phyloP scores from a whole-genome alignment of 2,113 vertebrate genomes.

The Rhombomys opimus region DNA sequence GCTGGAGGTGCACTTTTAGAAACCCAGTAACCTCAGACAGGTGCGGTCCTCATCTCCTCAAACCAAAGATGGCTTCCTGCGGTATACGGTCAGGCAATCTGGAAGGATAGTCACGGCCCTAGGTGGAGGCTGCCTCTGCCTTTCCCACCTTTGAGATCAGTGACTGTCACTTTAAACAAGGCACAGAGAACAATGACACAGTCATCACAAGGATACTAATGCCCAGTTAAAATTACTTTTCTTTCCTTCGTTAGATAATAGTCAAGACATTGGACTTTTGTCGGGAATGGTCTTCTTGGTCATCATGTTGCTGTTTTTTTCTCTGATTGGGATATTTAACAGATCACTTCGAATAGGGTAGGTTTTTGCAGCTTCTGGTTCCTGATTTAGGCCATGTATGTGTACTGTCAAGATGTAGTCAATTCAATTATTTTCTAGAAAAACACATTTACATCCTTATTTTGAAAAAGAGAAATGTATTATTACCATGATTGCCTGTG shows the following conservation, averaged over 20 bases:
- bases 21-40: slow-evolving; percentile 17
- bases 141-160: not conserved
- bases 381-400: not conserved
- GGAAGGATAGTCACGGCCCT: not conserved
- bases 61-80: slow-evolving; percentile 31
- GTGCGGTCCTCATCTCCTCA: not conserved
- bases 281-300: slow-evolving; percentile 76
- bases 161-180: not conserved
- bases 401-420: not conserved
- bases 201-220: not conserved
- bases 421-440: not conserved
- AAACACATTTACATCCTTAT: not conserved
- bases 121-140: not conserved
- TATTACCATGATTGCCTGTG: not conserved
- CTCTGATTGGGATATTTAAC: slow-evolving; percentile 79
- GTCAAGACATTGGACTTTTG: slow-evolving; percentile 68
- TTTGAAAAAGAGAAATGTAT: slow-evolving; percentile 33
- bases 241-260: slow-evolving; percentile 73
- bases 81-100: not conserved
- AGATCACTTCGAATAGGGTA: slow-evolving; percentile 86
- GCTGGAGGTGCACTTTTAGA: slow-evolving; percentile 56
- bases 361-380: slow-evolving; percentile 43
- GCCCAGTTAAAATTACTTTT: slow-evolving; percentile 38
- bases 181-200: not conserved
- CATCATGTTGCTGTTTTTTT: not conserved